Base-by-base conservation (phyloP, 2,888 invertebrate genomes). In the Orgyia antiqua region DNA sequence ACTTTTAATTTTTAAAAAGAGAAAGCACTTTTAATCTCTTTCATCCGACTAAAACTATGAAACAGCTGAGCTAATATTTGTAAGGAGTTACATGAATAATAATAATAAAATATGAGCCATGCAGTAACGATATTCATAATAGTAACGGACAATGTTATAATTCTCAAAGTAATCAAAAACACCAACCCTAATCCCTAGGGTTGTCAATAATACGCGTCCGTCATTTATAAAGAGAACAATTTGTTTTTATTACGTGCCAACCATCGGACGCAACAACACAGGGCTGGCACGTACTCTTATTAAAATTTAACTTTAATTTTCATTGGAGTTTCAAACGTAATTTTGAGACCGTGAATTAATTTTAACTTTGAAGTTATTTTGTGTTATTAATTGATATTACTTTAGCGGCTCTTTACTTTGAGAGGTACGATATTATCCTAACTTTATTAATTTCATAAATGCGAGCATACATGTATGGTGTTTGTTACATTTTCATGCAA, bases 221-320 rank as follows among this genome's bases (percentile, higher is more conserved):
- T 47, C 44, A 50, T 47, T 33, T 23, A 36, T 34, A 40, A 42
- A 47, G 42, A 44, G 42, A 31, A 45, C 59, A 52, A 64, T 64
- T 64, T 60, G 59, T 62, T 64, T 63, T 62, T 64, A 64, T 64
- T 64, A 64, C 36, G 49, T 45, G 53, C 37, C 43, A 53, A 45
- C 54, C 52, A 48, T 45, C 13, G 42, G 32, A 31, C 35, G 20
- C 26, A 30, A 24, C 26, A 29, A 8, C 4, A 6, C 28, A 58
- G 47, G 56, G 58, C 19, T 53, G 51, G 19, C 39, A 29, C 35
- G 31, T 27, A 33, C 13, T 36, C 31, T 12, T 12, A 29, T 29
- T 19, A 23, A 27, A 29, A 10, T 35, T 32, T 25, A 30, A 28
- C 13, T 36, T 32, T 35, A 35, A 35, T 35, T 30, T 24, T 18